Evolutionary conservation across 2,113 vertebrate genomes (phyloP).

Genomic region (Camarhynchus parvulus): DNA sequence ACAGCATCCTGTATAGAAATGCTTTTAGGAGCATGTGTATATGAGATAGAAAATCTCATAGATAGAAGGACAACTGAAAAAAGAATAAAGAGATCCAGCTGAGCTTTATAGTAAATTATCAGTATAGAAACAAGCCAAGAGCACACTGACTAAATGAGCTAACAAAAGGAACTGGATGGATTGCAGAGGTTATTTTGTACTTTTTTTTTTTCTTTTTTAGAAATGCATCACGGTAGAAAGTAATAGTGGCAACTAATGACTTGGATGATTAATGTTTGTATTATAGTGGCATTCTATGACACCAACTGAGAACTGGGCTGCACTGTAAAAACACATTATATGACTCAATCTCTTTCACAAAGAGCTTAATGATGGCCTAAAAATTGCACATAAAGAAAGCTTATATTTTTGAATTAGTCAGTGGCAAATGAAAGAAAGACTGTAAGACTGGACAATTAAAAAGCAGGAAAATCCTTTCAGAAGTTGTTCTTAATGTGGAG

Average conservation of each 20-base stretch:
- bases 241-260: conserved; percentile 34
- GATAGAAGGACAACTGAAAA: neutral
- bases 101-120: neutral
- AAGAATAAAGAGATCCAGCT: neutral
- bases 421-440: conserved; percentile 42
- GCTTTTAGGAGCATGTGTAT: neutral
- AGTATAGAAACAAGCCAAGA: neutral
- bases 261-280: conserved; percentile 52
- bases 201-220: neutral
- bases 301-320: conserved; percentile 42
- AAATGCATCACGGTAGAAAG: conserved; percentile 25
- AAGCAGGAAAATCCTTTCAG: conserved; percentile 38
- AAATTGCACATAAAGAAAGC: conserved; percentile 41
- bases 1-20: neutral
- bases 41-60: neutral
- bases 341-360: conserved; percentile 55
- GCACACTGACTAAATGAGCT: neutral
- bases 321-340: conserved; percentile 34
- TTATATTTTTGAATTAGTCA: conserved; percentile 63
- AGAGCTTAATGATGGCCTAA: conserved; percentile 58
- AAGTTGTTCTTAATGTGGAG: conserved; percentile 37
- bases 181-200: neutral
- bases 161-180: neutral
- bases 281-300: conserved; percentile 23
- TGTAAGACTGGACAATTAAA: conserved; percentile 16